Conservation (phyloP, 2,797 vertebrate species). For the Melanitta fusca region DNA sequence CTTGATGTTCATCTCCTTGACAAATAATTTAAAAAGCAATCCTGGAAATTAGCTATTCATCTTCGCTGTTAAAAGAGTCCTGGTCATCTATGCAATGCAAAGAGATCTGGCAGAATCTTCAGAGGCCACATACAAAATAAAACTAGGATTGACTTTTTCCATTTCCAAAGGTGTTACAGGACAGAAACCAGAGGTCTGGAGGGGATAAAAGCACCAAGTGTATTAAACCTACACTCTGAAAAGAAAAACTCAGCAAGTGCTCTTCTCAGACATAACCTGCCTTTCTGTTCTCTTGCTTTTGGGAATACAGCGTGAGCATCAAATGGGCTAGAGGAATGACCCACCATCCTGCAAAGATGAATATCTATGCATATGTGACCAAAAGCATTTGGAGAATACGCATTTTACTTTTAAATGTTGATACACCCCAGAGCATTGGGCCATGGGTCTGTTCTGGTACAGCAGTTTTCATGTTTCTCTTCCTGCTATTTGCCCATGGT, state of each 20-base stretch:
- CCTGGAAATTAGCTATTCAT: constrained; percentile 37
- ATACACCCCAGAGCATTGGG: background rate
- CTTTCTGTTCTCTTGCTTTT: constrained; percentile 3
- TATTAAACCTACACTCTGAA: background rate
- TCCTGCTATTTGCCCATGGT: background rate
- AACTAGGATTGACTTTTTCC: constrained; percentile 8
- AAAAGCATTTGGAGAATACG: background rate
- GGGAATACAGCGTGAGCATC: background rate
- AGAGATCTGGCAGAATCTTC: constrained; percentile 10
- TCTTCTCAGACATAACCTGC: background rate
- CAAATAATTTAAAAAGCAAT: background rate
- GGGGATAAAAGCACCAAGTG: background rate
- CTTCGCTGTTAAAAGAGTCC: background rate
- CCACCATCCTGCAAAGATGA: background rate
- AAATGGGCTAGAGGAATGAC: background rate
- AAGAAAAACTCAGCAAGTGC: background rate
- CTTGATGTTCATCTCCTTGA: background rate
- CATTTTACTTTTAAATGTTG: background rate
- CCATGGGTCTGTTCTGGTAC: background rate
- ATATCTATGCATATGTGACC: background rate
- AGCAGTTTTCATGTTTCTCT: background rate
- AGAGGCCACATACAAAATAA: background rate
- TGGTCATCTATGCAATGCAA: background rate
- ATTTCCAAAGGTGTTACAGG: constrained; percentile 27
- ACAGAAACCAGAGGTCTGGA: constrained; percentile 18